Evolutionary conservation across 2,113 vertebrate genomes (phyloP).

Genomic region (Penelope pileata): DNA sequence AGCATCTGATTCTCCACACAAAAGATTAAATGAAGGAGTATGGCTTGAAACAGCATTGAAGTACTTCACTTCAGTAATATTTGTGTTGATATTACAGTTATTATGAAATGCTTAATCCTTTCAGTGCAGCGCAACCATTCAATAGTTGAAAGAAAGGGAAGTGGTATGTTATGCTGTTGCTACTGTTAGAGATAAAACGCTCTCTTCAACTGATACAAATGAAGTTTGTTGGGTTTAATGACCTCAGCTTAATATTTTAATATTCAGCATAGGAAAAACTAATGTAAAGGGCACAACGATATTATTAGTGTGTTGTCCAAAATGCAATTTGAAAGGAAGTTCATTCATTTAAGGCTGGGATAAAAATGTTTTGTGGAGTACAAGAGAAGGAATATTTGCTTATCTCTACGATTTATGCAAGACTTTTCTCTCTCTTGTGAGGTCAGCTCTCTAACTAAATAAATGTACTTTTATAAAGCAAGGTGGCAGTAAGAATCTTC

Average conservation of each 20-base stretch:
- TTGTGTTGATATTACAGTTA: background rate
- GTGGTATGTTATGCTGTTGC: background rate
- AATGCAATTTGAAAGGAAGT: background rate
- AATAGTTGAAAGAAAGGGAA: background rate
- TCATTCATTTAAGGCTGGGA: background rate
- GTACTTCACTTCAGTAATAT: background rate
- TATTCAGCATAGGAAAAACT: background rate
- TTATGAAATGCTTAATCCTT: background rate
- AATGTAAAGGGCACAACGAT: background rate
- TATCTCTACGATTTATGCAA: background rate
- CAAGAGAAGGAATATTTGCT: background rate
- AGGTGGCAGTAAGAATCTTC: slow-evolving; percentile 71
- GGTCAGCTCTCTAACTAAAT: slow-evolving; percentile 62
- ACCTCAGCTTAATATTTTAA: background rate
- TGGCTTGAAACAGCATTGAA: background rate
- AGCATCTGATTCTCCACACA: background rate
- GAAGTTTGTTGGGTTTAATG: background rate
- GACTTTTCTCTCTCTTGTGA: slow-evolving; percentile 5
- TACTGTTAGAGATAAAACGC: background rate
- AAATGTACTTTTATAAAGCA: slow-evolving; percentile 68
- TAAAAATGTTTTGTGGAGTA: background rate
- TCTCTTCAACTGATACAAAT: background rate
- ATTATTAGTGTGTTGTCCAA: background rate
- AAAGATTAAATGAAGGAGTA: background rate
- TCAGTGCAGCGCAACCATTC: background rate